These are phyloP conservation scores for Uromys caudimaculatus DNA, from an alignment of 2,797 vertebrate genomes.

Conservation along the genomic window DNA sequence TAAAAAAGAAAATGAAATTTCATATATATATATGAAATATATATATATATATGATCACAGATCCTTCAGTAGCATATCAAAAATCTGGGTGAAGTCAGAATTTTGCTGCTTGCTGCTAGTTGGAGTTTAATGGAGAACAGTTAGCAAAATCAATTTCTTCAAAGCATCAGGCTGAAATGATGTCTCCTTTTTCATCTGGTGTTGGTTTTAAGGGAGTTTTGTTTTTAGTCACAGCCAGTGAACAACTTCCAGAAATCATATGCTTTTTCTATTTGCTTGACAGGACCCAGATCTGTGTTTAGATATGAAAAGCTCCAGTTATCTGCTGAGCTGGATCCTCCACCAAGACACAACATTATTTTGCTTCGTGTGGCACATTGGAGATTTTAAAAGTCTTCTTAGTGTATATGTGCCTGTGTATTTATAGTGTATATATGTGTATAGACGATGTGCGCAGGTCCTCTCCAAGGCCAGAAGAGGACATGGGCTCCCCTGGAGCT, in stretches of 20 bases:
- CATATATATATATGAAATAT: neutral
- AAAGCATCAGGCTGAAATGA: neutral
- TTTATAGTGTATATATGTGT: neutral
- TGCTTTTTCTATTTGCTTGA: neutral
- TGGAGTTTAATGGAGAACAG: neutral
- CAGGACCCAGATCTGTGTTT: neutral
- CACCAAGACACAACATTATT: neutral
- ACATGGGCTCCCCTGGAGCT: neutral
- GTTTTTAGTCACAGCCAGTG: neutral
- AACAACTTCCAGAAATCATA: slow-evolving; percentile 2
- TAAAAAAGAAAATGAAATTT: too few relatives aligned
- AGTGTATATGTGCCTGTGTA: neutral
- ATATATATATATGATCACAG: neutral
- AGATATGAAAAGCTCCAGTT: slow-evolving; percentile 4
- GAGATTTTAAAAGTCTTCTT: neutral
- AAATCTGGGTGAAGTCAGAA: slow-evolving; percentile 66
- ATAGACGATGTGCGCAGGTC: neutral
- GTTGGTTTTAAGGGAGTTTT: neutral
- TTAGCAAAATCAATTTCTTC: slow-evolving; percentile 41
- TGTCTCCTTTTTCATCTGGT: neutral
- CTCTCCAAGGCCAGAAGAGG: neutral
- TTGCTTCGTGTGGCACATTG: neutral
- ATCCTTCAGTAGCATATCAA: slow-evolving; percentile 54
- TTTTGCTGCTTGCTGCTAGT: neutral
- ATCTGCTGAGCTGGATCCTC: neutral